Percentiles rank a stretch among this genome's conserved stretches.
Evolutionary conservation across 1,140 invertebrate species (phyloP).

Genomic region (Cotesia vestalis): DNA sequence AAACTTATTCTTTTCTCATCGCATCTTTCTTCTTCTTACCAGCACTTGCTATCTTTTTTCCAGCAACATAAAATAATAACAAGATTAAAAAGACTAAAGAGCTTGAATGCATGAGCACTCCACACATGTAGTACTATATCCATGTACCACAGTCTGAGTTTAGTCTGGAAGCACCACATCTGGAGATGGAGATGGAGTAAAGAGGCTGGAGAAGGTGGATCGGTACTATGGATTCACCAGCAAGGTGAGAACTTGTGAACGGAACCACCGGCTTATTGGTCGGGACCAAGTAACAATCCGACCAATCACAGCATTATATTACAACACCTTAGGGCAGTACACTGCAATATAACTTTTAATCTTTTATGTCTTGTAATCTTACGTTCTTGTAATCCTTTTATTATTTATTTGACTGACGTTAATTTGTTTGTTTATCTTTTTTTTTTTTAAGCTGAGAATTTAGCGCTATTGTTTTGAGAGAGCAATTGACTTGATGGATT

Average conservation of each 20-base stretch:
- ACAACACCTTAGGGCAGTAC: too few species aligned
- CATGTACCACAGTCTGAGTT: neutral
- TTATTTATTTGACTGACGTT: neutral
- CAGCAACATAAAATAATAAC: constrained; percentile 12
- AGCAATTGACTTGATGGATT: too few species aligned
- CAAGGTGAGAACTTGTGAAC: constrained; percentile 30
- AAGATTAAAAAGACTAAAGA: too few species aligned
- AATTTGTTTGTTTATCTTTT: too few species aligned
- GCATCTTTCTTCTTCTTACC: too few species aligned
- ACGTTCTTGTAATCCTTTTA: neutral
- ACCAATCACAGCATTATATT: constrained; percentile 28
- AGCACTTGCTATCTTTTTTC: neutral
- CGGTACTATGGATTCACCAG: constrained; percentile 25
- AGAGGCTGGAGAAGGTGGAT: constrained; percentile 22
- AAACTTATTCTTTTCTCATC: neutral
- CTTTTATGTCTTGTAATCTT: too few species aligned
- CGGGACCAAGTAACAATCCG: constrained; percentile 21
- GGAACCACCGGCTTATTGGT: constrained; percentile 34
- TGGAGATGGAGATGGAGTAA: too few species aligned
- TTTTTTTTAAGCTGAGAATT: too few species aligned
- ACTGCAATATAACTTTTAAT: too few species aligned
- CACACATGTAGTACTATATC: neutral
- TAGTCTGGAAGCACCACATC: constrained; percentile 1
- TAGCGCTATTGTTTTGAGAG: too few species aligned
- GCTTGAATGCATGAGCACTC: neutral